Percentiles rank a stretch among this genome's conserved stretches.
Evolutionary conservation across 2,888 invertebrate species (phyloP).

Genomic region (Diarsia brunnea): DNA sequence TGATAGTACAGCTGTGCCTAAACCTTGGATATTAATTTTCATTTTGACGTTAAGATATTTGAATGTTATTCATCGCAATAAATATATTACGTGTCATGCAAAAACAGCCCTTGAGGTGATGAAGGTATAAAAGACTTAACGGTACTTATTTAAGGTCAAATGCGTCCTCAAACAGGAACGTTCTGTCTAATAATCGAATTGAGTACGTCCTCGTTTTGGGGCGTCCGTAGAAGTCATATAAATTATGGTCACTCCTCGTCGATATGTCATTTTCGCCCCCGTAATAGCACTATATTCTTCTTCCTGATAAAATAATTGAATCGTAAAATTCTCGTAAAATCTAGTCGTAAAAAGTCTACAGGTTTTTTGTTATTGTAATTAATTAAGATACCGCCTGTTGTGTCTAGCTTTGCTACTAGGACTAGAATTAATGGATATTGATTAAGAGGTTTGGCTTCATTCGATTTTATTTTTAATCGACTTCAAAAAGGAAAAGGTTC

Average conservation of each 20-base stretch:
- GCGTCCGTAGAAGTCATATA: conserved; percentile 28
- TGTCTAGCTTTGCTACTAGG: background rate
- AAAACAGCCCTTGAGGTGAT: background rate
- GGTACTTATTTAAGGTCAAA: background rate
- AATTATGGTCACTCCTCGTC: conserved; percentile 40
- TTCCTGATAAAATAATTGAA: conserved; percentile 41
- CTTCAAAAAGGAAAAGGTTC: too few relatives aligned
- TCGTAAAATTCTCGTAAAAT: conserved; percentile 60
- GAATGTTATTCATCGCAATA: too few relatives aligned
- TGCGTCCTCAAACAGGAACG: background rate
- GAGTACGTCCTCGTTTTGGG: background rate
- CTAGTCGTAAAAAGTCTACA: conserved; percentile 38
- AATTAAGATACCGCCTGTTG: background rate
- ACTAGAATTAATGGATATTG: background rate
- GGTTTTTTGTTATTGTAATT: conserved; percentile 38
- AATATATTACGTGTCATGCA: too few relatives aligned
- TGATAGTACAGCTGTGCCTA: too few relatives aligned
- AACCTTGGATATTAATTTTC: too few relatives aligned
- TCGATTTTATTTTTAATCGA: too few relatives aligned
- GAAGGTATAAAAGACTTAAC: background rate
- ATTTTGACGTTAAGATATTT: too few relatives aligned
- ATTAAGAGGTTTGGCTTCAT: too few relatives aligned
- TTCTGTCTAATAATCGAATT: conserved; percentile 7
- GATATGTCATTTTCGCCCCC: conserved; percentile 12
- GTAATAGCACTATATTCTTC: conserved; percentile 22